A percentile compares a stretch with the other conserved stretches of the same genome.
Conservation (phyloP, 2,888 invertebrate genomes). For the Campopleginae sp. region DNA sequence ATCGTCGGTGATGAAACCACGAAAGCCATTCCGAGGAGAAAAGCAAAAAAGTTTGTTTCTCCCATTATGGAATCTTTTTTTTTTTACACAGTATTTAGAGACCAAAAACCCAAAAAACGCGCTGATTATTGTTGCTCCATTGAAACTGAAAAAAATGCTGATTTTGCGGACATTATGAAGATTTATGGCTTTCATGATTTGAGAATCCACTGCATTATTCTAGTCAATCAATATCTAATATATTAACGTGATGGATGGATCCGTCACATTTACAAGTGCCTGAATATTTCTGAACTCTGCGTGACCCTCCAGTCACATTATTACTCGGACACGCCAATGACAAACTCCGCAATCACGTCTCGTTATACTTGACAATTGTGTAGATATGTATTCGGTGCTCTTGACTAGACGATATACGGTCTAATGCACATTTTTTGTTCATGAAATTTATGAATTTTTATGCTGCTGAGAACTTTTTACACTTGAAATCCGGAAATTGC, state of each 20-base stretch:
- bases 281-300: constrained; percentile 46
- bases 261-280: constrained; percentile 38
- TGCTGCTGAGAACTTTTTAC: neutral
- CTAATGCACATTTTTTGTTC: neutral
- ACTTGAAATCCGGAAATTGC: neutral
- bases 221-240: constrained; percentile 15
- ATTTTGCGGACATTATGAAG: neutral
- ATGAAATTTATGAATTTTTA: neutral
- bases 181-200: constrained; percentile 2
- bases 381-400: neutral
- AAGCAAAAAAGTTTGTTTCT: neutral
- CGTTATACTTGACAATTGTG: constrained; percentile 4
- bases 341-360: constrained; percentile 58
- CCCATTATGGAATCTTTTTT: neutral
- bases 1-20: neutral
- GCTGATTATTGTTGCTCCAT: too few relatives aligned
- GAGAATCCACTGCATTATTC: neutral
- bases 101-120: too few relatives aligned
- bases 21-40: neutral
- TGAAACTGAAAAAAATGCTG: too few relatives aligned
- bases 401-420: neutral
- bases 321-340: constrained; percentile 41
- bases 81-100: neutral
- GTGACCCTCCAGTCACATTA: constrained; percentile 32
- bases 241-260: neutral